Conservation (phyloP, 2,797 vertebrate genomes). For the Cottoperca gobio region DNA sequence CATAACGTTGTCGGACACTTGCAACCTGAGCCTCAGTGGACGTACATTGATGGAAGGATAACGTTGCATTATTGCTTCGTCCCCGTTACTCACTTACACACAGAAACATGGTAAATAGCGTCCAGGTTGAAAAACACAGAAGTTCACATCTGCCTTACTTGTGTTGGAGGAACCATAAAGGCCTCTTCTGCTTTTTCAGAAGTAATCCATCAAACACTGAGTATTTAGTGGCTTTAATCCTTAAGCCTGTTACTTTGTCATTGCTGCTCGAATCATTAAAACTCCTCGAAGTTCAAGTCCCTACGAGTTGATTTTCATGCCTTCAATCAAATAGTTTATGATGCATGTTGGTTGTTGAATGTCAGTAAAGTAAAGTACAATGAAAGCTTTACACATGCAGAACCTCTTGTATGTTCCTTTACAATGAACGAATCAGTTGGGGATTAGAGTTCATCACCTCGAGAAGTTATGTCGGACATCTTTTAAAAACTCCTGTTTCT, state of each 20-base stretch:
- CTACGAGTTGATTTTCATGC: conserved; percentile 24
- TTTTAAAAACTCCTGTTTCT: background rate
- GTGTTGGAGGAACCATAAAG: background rate
- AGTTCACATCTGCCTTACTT: background rate
- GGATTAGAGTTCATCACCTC: too few species aligned
- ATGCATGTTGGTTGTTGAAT: background rate
- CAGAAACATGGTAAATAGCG: too few species aligned
- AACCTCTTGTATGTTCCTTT: background rate
- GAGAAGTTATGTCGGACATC: conserved; percentile 9
- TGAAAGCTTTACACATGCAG: conserved; percentile 11
- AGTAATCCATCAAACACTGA: too few species aligned
- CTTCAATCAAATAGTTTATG: conserved; percentile 36
- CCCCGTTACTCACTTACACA: too few species aligned
- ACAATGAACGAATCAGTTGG: background rate
- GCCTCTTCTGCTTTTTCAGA: too few species aligned
- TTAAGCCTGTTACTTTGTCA: background rate
- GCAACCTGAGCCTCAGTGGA: too few species aligned
- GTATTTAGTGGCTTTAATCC: background rate
- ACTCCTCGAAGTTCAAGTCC: background rate
- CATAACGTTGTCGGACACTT: too few species aligned
- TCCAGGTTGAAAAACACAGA: too few species aligned
- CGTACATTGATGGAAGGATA: too few species aligned
- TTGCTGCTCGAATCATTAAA: conserved; percentile 10
- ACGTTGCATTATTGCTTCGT: too few species aligned
- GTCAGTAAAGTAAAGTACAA: background rate